Evolutionary conservation across 2,888 invertebrate species (phyloP).

Genomic region (Plebejus melissa): DNA sequence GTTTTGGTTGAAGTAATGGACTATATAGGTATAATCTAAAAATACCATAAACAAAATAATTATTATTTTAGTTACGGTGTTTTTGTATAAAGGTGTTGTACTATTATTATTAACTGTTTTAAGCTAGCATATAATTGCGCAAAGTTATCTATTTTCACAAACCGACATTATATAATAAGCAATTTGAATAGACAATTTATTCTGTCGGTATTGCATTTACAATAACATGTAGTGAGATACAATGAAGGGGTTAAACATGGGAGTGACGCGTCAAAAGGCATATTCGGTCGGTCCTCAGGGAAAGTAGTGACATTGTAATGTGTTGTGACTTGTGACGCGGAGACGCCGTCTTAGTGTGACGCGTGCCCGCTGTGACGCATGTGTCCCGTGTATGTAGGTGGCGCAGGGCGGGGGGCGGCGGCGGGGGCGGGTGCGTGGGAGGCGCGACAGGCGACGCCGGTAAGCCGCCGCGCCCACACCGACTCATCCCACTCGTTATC

Average conservation of each 20-base stretch:
- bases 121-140: not conserved
- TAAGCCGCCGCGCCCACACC: conserved; percentile 68
- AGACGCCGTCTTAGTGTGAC: conserved; percentile 15
- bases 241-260: not conserved
- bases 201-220: not conserved
- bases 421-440: conserved; percentile 67
- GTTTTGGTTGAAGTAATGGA: not conserved
- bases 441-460: conserved; percentile 67
- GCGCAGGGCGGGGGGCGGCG: conserved; percentile 68
- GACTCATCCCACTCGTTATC: conserved; percentile 57
- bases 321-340: not conserved
- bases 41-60: not conserved
- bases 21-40: not conserved
- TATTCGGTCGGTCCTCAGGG: not conserved
- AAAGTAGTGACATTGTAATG: not conserved
- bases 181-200: not conserved
- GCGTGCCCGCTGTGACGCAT: conserved; percentile 21
- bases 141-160: not conserved
- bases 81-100: not conserved
- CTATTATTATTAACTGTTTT: conserved; percentile 2
- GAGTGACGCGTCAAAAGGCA: conserved; percentile 4
- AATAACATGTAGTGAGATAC: not conserved
- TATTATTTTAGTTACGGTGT: not conserved
- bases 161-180: not conserved
- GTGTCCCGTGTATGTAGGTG: conserved; percentile 73